Evolutionary conservation across 2,797 vertebrate species (phyloP), one percentile per base, ranked within the genome.

Genomic region (Tokudaia tokunoshimensis): DNA sequence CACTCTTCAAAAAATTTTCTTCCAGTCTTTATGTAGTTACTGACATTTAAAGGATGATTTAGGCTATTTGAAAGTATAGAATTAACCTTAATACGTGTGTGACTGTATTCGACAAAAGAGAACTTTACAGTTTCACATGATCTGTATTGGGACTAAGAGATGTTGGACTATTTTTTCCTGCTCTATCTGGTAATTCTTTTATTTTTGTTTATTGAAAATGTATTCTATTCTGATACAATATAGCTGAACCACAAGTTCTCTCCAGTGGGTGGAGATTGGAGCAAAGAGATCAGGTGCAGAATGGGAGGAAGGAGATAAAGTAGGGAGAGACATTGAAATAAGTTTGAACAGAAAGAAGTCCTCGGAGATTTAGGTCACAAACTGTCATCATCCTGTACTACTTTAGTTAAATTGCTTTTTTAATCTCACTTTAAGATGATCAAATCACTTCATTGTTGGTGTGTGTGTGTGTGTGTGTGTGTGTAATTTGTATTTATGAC

Each of bases 1-100:
- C 57, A 72, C 5, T 74, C 31, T 87, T 57, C 37, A 59, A 81
- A 92, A 90, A 74, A 95, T 63, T 94, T 91, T 3, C n/a, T 70
- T 3, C 29, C 31, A 47, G 34, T 87, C 65, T 96, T 37, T 37
- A 44, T 67, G 79, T 22, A 84, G 20, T 19, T 75, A 89, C 20
- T 76, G 11, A 89, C 1, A 67, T 93, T 65, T 55, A 13, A 50
- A 26, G 20, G 31, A 29, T 81, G 14, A 34, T 26, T 87, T 78
- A 82, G 12, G 17, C 8, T n/a, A 29, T 65, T 44, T 44, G 20
- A 78, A n/a, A 83, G 52, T 17, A 19, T 55, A 15, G 1, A 50
- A 59, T 70, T 93, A 81, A 94, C 7, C 6, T 96, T 57, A 82
- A 22, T 90, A 88, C 84, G 19, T 6, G 41, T 47, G 3, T 29